These are phyloP conservation scores for Arvicanthis niloticus DNA, from an alignment of 2,113 vertebrate genomes.

Conservation along the genomic window DNA sequence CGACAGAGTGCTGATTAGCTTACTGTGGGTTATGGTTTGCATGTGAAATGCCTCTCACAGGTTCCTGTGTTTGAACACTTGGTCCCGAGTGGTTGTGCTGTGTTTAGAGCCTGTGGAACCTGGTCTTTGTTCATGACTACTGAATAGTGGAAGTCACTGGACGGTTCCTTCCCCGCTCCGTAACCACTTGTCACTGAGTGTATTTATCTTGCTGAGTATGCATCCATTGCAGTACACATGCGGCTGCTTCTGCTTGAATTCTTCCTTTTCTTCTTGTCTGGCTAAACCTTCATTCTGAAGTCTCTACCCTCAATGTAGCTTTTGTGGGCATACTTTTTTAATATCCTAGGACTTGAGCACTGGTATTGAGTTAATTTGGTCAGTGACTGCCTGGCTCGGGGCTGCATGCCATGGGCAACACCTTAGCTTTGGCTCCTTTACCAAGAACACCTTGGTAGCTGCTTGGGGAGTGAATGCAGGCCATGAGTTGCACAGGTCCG, in stretches of 20 bases:
- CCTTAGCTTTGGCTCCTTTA: neutral
- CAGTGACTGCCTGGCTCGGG: neutral
- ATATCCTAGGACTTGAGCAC: no score
- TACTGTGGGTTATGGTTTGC: constrained; percentile 44
- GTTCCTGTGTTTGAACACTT: neutral
- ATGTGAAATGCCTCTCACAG: neutral
- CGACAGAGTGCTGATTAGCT: constrained; percentile 71
- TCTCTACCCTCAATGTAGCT: neutral
- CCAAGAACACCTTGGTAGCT: neutral
- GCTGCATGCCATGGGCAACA: neutral
- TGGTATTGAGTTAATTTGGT: neutral
- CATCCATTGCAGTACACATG: neutral
- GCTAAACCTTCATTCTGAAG: neutral
- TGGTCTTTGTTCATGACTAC: neutral
- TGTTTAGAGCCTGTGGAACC: neutral
- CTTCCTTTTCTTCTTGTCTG: neutral
- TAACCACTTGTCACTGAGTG: neutral
- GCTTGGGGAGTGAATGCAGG: neutral
- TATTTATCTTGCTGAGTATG: neutral
- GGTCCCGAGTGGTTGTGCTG: neutral
- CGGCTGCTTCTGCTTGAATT: neutral
- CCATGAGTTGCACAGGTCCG: neutral
- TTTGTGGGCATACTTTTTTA: neutral
- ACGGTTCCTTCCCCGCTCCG: neutral
- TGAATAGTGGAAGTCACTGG: neutral